A percentile compares a stretch with the other conserved stretches of the same genome.
These are phyloP conservation scores for Hirtodrosophila confusa DNA, from an alignment of 2,888 invertebrate genomes.

Conservation along the genomic window DNA sequence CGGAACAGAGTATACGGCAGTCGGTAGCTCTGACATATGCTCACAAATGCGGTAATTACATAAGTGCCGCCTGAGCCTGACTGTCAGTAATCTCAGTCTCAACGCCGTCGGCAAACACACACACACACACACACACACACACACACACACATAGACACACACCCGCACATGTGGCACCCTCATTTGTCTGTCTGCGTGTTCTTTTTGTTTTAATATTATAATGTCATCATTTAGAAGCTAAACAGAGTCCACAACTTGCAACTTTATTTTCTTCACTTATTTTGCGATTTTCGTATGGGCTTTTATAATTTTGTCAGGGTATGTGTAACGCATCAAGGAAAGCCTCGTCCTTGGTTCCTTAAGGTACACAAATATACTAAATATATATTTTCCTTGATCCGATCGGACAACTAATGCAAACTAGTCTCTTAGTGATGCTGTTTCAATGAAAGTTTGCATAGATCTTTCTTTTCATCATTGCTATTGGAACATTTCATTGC, in stretches of 20 bases:
- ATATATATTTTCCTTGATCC: too few relatives aligned
- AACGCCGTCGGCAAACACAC: constrained; percentile 15
- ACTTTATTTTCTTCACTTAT: constrained; percentile 2
- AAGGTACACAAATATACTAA: too few relatives aligned
- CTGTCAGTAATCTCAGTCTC: constrained; percentile 45
- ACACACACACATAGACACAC: background rate
- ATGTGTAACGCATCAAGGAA: background rate
- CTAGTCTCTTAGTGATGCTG: too few relatives aligned
- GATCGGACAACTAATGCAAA: too few relatives aligned
- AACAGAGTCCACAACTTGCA: constrained; percentile 17
- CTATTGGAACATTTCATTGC: too few relatives aligned
- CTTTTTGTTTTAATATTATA: constrained; percentile 27
- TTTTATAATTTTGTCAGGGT: background rate
- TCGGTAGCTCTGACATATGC: constrained; percentile 23
- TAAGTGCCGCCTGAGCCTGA: constrained; percentile 49
- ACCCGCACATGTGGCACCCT: constrained; percentile 10
- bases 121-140: constrained; percentile 4
- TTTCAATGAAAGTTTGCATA: too few relatives aligned
- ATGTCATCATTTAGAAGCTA: constrained; percentile 49
- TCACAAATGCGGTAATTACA: constrained; percentile 50
- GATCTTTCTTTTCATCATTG: too few relatives aligned
- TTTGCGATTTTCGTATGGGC: background rate
- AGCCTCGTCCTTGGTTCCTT: too few relatives aligned
- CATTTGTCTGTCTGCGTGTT: constrained; percentile 16
- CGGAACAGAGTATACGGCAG: background rate